Conservation (phyloP, 2,797 vertebrate species). For the Pseudomugil gertrudae region DNA sequence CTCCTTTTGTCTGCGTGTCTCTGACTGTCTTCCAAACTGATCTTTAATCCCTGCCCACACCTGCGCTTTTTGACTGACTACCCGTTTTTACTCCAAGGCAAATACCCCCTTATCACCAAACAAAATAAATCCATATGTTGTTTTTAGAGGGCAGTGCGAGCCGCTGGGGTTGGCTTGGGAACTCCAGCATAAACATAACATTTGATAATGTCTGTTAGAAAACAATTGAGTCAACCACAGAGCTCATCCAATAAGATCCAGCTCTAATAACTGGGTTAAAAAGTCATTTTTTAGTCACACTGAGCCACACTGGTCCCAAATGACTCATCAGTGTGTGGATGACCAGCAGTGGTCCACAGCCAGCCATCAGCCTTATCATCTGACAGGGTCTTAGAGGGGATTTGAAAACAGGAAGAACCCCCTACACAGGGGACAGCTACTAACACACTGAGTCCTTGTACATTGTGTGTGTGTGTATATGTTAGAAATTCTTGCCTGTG, state of each 20-base stretch:
- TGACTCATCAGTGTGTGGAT: conserved; percentile 59
- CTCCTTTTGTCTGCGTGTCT: conserved; percentile 71
- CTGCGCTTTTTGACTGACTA: conserved; percentile 70
- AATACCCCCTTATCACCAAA: conserved; percentile 56
- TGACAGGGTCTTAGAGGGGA: conserved; percentile 72
- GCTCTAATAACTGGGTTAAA: not conserved
- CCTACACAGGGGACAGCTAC: conserved; percentile 35
- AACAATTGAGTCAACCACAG: not conserved
- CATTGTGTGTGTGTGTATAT: conserved; percentile 14
- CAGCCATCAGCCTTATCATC: conserved; percentile 69
- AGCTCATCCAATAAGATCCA: not conserved
- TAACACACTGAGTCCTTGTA: conserved; percentile 18
- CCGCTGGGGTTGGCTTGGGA: conserved; percentile 1
- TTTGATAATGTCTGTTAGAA: conserved; percentile 13
- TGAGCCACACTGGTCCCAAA: conserved; percentile 45
- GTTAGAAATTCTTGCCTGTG: conserved; percentile 26
- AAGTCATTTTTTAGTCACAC: conserved; percentile 13
- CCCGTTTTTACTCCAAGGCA: conserved; percentile 48
- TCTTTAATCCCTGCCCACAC: conserved; percentile 75
- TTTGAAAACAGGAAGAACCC: conserved; percentile 75
- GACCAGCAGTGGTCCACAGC: conserved; percentile 42
- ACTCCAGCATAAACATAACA: conserved; percentile 12
- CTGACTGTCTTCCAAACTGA: conserved; percentile 52
- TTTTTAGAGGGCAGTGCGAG: conserved; percentile 23
- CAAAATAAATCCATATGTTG: conserved; percentile 31